phyloP scores from a whole-genome alignment of 2,113 vertebrate genomes.

The Mustela nigripes region DNA sequence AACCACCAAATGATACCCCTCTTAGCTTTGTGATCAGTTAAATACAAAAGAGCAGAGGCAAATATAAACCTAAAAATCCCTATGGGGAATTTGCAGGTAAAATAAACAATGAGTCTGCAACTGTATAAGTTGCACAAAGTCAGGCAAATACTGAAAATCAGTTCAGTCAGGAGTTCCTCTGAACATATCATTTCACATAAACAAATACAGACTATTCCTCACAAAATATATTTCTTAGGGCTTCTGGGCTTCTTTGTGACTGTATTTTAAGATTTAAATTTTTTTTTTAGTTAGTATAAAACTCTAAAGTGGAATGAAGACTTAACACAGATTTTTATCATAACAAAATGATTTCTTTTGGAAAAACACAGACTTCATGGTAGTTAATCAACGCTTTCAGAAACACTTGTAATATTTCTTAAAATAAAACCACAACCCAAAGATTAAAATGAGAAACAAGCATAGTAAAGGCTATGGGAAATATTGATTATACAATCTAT shows the following conservation, averaged over 20 bases:
- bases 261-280: background rate
- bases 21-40: constrained; percentile 12
- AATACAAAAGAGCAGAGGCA: constrained; percentile 15
- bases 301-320: background rate
- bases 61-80: background rate
- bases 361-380: background rate
- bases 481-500: background rate
- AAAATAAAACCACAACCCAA: background rate
- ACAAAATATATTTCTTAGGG: background rate
- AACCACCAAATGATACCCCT: background rate
- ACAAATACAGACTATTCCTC: background rate
- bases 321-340: background rate
- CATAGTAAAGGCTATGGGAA: background rate
- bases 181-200: background rate
- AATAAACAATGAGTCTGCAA: background rate
- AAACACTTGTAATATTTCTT: background rate
- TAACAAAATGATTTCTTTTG: background rate
- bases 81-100: background rate
- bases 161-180: background rate
- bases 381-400: background rate
- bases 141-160: constrained; percentile 22
- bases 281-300: background rate
- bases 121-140: background rate
- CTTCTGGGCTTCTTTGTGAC: background rate
- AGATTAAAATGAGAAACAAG: background rate